Evolutionary conservation across 1,140 invertebrate genomes (phyloP).

Genomic region (Papilio polytes): DNA sequence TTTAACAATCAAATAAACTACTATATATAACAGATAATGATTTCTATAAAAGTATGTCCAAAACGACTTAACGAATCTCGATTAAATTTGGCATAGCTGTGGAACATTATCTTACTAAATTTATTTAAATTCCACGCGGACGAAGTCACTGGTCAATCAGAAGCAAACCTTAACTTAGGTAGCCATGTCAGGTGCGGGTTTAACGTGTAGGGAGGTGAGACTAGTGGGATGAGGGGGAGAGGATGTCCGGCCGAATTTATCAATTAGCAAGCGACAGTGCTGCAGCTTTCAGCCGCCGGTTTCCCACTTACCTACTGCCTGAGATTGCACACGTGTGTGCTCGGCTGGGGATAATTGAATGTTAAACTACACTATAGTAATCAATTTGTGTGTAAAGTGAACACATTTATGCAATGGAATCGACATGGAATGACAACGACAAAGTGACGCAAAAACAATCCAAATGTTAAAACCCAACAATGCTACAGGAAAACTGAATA

Average conservation of each 20-base stretch:
- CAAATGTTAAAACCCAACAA: no score
- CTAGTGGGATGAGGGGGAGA: conserved; percentile 29
- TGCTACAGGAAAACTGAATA: no score
- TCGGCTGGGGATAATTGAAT: neutral
- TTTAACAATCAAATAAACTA: no score
- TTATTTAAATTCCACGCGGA: no score
- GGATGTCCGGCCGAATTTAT: conserved; percentile 56
- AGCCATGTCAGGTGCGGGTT: conserved; percentile 43
- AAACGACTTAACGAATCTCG: no score
- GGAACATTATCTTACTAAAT: no score
- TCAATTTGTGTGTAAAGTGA: neutral
- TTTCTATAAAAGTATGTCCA: no score
- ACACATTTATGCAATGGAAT: neutral
- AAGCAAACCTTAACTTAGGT: neutral
- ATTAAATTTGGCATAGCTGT: no score
- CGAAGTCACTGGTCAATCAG: neutral
- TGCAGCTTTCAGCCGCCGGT: conserved; percentile 38
- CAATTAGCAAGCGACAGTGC: conserved; percentile 58
- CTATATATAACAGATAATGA: no score
- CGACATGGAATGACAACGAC: no score
- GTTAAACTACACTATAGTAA: neutral
- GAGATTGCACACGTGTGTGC: neutral
- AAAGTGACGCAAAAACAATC: no score
- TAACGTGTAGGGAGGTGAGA: conserved; percentile 18
- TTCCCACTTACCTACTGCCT: conserved; percentile 21